Evolutionary conservation across 2,113 vertebrate species (phyloP), one percentile per base, ranked within the genome.

Genomic region (Probosciger aterrimus): DNA sequence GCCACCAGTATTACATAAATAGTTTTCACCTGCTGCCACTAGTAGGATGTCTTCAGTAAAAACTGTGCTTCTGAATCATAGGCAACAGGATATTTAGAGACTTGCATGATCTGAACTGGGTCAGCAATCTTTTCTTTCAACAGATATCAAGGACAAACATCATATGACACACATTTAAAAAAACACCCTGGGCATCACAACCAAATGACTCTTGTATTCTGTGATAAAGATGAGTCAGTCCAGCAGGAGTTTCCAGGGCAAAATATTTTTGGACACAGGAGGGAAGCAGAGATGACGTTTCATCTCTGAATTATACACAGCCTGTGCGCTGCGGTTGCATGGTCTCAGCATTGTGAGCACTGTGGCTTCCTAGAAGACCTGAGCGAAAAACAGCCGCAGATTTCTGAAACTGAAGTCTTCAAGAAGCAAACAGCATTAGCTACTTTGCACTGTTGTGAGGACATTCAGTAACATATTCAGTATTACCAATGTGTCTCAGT

Each of bases 101-200:
- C 23, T 81, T 43, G 18, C 55, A 24, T 9, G 25, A 63, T 62
- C n/a, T 65, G 64, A 85, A 90, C 31, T 11, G 25, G 49, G 28
- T 62, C 67, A 90, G 52, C 12, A 76, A 63, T 49, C 70, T 71
- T 31, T 41, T 59, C 52, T 71, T 79, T 84, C 80, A 59, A 59
- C 47, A 67, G 4, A 89, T 79, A 90, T 82, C 63, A 92, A 73
- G 83, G 81, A 69, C 53, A 93, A 81, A 92, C 85, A 49, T 82
- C 70, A 33, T 18, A 25, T 14, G 79, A 75, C 24, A 63, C 62
- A 55, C 2, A 3, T 28, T 65, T 79, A 46, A 85, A 53, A 70
- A 37, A 59, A 79, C n/a, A 4, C 0, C 24, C 37, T 1, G 3
- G 30, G 62, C 47, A 81, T 39, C 0, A 0, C 3, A 27, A 37